phyloP scores from a whole-genome alignment of 1,140 invertebrate genomes.

The Camponotus pennsylvanicus region DNA sequence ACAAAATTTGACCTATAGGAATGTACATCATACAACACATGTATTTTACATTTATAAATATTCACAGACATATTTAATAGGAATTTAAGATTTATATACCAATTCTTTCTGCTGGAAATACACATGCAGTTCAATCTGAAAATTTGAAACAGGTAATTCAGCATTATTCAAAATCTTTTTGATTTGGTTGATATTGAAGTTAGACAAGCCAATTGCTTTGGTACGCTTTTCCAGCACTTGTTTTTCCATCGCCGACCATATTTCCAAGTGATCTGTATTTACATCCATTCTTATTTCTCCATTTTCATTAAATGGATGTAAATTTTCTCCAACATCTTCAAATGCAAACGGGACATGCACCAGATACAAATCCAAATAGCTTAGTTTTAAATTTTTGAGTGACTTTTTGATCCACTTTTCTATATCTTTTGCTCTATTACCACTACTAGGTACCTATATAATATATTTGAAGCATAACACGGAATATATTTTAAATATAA shows the following conservation, averaged over 20 bases:
- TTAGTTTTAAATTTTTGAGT: too few species aligned
- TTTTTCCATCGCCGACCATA: conserved; percentile 92
- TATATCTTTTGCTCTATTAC: too few species aligned
- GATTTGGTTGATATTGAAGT: conserved; percentile 92
- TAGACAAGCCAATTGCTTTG: conserved; percentile 92
- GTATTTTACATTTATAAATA: conserved; percentile 27
- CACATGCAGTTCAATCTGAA: conserved; percentile 91
- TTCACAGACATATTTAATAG: neutral
- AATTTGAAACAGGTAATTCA: conserved; percentile 88
- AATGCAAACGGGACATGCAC: too few species aligned
- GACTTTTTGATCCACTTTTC: too few species aligned
- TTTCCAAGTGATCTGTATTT: conserved; percentile 90
- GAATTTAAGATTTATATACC: conserved; percentile 69
- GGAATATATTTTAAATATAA: too few species aligned
- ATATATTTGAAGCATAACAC: too few species aligned
- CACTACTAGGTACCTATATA: too few species aligned
- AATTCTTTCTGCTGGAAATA: conserved; percentile 89
- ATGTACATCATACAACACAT: conserved; percentile 7
- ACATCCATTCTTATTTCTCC: conserved; percentile 89
- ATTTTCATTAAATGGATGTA: too few species aligned
- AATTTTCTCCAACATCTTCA: too few species aligned
- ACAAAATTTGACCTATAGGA: conserved; percentile 87
- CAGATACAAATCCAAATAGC: too few species aligned
- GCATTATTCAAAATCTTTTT: conserved; percentile 87
- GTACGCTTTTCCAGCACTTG: conserved; percentile 88